A percentile compares a stretch with the other conserved stretches of the same genome.
phyloP scores from a whole-genome alignment of 1,140 invertebrate species.

The Lordiphosa stackelbergi region DNA sequence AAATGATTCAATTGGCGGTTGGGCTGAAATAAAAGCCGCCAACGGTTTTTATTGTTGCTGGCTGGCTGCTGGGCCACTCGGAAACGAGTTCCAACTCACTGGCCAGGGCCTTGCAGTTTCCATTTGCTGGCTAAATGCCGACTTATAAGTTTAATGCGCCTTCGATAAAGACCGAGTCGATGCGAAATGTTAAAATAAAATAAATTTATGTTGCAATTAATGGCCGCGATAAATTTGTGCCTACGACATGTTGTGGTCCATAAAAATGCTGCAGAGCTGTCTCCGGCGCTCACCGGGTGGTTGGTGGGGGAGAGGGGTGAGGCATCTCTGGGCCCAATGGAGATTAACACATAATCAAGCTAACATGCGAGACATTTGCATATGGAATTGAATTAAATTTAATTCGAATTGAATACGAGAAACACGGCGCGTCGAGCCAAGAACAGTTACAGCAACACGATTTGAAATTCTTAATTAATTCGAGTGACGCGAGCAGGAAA shows the following conservation, averaged over 20 bases:
- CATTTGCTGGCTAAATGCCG: slow-evolving; percentile 50
- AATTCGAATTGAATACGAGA: slow-evolving; percentile 49
- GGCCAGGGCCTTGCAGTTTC: slow-evolving; percentile 38
- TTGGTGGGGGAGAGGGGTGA: background rate
- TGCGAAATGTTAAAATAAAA: slow-evolving; percentile 76
- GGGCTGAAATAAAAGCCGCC: slow-evolving; percentile 61
- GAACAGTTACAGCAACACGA: slow-evolving; percentile 49
- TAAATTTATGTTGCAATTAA: slow-evolving; percentile 76
- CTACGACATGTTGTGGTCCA: slow-evolving; percentile 63
- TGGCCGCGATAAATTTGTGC: slow-evolving; percentile 61
- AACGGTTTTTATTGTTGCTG: slow-evolving; percentile 39
- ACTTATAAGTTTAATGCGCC: slow-evolving; percentile 67
- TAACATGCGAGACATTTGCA: slow-evolving; percentile 70
- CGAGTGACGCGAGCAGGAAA: slow-evolving; percentile 34
- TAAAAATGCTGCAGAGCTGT: slow-evolving; percentile 36
- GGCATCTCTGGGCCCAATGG: slow-evolving; percentile 23
- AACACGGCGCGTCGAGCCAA: slow-evolving; percentile 6
- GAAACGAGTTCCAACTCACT: slow-evolving; percentile 49
- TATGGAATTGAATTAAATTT: slow-evolving; percentile 70
- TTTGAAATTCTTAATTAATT: slow-evolving; percentile 69
- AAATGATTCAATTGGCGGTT: slow-evolving; percentile 73
- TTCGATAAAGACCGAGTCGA: slow-evolving; percentile 50
- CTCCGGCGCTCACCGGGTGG: background rate
- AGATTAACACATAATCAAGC: slow-evolving; percentile 75
- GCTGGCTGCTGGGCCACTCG: slow-evolving; percentile 6